phyloP scores from a whole-genome alignment of 2,797 vertebrate species.

The Erethizon dorsatum region DNA sequence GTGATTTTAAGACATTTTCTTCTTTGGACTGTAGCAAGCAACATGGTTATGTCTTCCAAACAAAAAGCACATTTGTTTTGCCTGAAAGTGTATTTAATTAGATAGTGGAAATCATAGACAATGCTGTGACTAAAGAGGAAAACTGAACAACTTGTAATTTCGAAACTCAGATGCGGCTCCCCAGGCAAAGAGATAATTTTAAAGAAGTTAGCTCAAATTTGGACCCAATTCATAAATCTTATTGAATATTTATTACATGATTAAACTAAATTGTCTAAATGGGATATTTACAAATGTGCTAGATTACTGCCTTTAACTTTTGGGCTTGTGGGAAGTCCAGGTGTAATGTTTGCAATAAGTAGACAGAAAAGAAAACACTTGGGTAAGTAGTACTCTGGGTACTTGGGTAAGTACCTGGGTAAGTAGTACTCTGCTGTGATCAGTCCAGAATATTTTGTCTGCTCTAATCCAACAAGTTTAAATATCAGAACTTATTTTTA shows the following conservation, averaged over 20 bases:
- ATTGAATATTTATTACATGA: conserved; percentile 61
- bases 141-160: conserved; percentile 36
- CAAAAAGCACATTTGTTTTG: conserved; percentile 38
- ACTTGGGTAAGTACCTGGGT: no score
- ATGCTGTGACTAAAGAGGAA: conserved; percentile 65
- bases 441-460: neutral
- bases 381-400: neutral
- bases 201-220: conserved; percentile 74
- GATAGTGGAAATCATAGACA: conserved; percentile 25
- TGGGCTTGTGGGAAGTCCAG: neutral
- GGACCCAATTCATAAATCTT: conserved; percentile 70
- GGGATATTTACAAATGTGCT: conserved; percentile 27
- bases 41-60: neutral
- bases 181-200: conserved; percentile 72
- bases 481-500: neutral
- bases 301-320: neutral
- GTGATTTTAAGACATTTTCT: neutral
- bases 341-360: neutral
- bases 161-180: conserved; percentile 49
- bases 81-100: conserved; percentile 30
- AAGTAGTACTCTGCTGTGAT: neutral
- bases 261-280: conserved; percentile 61
- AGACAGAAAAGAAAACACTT: neutral
- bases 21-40: conserved; percentile 18
- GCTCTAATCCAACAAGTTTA: neutral